Base-by-base conservation (phyloP, 2,888 invertebrate species). In the Teleogryllus oceanicus region DNA sequence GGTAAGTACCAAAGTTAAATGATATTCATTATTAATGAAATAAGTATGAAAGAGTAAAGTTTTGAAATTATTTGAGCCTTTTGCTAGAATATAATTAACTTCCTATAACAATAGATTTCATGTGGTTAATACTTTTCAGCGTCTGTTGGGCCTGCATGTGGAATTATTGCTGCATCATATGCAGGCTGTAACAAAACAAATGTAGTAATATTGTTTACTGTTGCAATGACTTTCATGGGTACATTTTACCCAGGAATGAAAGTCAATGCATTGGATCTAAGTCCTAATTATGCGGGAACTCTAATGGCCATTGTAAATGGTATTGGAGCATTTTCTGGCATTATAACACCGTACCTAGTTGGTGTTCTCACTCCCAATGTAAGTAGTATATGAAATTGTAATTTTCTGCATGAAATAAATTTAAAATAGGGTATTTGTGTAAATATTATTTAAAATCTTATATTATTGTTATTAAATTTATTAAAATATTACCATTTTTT, bases 231-330 rank as follows among this genome's bases (percentile, higher is more conserved):
- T 13, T 86, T 91, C 81, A 92, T 92, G 92, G 92, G 92, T 0
- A 90, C 91, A 74, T 92, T 91, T 88, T 92, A 92, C 86, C 91
- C 92, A 1, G 92, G 92, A 80, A 91, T 92, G 90, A 92, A 92
- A 86, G 90, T 92, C 50, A 92, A 92, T 86, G 91, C 92, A 0
- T 86, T 92, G 80, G 92, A 92, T 85, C 87, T 92, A 83, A 92
- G 91, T 86, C 90, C 91, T 78, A 92, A 92, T 85, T 92, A 90
- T 85, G 91, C 92, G 0, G 92, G 91, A 4, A 91, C 92, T 1
- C 87, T 92, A 81, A 92, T 92, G 92, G 92, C 92, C 5, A 90
- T 92, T 50, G 91, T 92, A 12, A 92, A 92, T 84, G 93, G 93
- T 0, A 91, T 93, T 77, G 93, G 92, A 20, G 92, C 93, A 0